Conservation (phyloP, 2,113 vertebrate species). For the Prionailurus viverrinus region DNA sequence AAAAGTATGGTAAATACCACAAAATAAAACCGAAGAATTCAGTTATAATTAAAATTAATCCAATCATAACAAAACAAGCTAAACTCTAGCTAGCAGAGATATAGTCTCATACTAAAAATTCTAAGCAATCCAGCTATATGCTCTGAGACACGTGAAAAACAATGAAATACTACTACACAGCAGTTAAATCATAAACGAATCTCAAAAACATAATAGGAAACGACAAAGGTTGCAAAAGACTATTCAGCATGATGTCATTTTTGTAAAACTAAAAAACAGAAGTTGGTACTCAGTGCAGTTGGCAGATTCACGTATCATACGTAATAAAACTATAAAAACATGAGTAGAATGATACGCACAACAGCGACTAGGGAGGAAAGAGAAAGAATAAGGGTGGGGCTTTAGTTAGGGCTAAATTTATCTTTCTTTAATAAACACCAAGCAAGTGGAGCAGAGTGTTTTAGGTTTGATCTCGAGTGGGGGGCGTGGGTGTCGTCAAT, state of each 20-base stretch:
- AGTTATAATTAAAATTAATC: neutral
- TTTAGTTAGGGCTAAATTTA: neutral
- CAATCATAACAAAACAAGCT: neutral
- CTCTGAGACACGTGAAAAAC: neutral
- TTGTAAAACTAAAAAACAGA: neutral
- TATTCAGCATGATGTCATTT: neutral
- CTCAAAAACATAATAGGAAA: neutral
- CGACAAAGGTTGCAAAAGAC: neutral
- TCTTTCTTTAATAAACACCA: conserved; percentile 21
- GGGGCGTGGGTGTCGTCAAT: neutral
- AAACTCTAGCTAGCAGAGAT: neutral
- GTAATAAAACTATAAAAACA: neutral
- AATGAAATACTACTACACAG: neutral
- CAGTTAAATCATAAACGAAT: neutral
- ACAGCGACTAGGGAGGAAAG: neutral
- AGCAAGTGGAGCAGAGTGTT: neutral
- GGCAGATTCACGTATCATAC: neutral
- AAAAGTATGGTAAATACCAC: neutral
- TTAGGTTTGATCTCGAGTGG: neutral
- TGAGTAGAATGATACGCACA: neutral
- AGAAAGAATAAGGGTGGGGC: neutral
- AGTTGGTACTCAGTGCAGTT: neutral
- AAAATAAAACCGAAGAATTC: conserved; percentile 14
- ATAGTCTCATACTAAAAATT: neutral
- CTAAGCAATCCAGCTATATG: neutral